Conservation (phyloP, 2,888 invertebrate genomes). For the Periphyllus acericola region DNA sequence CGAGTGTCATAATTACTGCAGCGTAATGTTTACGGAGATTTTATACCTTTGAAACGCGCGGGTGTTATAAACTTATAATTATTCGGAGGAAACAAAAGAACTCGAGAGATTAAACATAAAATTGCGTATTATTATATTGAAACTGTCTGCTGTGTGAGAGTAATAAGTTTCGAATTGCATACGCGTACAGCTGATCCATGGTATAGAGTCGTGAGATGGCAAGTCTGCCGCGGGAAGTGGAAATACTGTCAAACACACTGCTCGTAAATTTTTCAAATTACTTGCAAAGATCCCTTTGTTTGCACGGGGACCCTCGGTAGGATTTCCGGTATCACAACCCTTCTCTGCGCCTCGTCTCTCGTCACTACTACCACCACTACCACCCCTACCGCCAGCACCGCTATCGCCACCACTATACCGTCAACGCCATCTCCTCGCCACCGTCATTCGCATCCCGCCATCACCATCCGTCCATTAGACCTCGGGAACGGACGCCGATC, state of each 20-base stretch:
- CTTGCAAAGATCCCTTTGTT: conserved; percentile 52
- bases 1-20: background rate
- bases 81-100: background rate
- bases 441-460: background rate
- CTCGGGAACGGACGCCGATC: background rate
- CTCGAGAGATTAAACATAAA: background rate
- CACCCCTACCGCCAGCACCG: background rate
- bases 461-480: background rate
- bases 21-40: background rate
- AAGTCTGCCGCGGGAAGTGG: conserved; percentile 5
- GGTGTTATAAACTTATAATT: background rate
- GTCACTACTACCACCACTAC: background rate
- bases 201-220: background rate
- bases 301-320: conserved; percentile 31
- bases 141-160: background rate
- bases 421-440: background rate
- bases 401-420: background rate
- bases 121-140: background rate
- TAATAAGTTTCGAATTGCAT: background rate
- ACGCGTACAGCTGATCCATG: background rate
- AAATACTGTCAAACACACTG: conserved; percentile 56
- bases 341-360: background rate
- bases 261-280: conserved; percentile 62
- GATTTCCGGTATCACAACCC: conserved; percentile 42
- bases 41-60: background rate